Percentiles rank a stretch among this genome's conserved stretches.
phyloP scores from a whole-genome alignment of 2,113 vertebrate genomes.

The Conger conger region DNA sequence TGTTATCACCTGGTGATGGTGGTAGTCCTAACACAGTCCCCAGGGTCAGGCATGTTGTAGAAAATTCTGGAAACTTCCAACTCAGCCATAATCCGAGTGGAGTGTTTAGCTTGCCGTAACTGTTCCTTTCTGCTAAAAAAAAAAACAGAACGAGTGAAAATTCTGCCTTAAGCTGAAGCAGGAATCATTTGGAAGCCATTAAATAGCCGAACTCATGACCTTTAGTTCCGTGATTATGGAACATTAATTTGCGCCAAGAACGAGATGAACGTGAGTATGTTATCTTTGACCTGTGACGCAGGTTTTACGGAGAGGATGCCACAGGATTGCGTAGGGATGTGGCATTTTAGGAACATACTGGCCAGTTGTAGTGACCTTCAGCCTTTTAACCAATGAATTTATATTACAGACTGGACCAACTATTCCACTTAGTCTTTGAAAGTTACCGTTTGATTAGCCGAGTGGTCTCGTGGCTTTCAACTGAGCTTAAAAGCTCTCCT shows the following conservation, averaged over 20 bases:
- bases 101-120: background rate
- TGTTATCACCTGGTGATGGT: conserved; percentile 28
- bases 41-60: background rate
- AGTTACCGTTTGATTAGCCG: background rate
- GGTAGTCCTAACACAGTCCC: background rate
- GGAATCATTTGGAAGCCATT: background rate
- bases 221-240: background rate
- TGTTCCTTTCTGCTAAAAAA: background rate
- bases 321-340: background rate
- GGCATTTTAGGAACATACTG: background rate
- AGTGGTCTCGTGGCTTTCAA: background rate
- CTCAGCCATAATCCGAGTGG: background rate
- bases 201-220: background rate
- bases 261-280: background rate
- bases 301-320: background rate
- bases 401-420: background rate
- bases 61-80: background rate
- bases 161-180: background rate
- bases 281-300: background rate
- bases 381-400: background rate
- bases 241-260: background rate
- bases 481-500: background rate
- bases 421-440: background rate
- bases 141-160: background rate
- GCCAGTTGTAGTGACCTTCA: background rate